These are phyloP conservation scores for Melanostigma gelatinosum DNA, from an alignment of 2,113 vertebrate species.

Conservation along the genomic window DNA sequence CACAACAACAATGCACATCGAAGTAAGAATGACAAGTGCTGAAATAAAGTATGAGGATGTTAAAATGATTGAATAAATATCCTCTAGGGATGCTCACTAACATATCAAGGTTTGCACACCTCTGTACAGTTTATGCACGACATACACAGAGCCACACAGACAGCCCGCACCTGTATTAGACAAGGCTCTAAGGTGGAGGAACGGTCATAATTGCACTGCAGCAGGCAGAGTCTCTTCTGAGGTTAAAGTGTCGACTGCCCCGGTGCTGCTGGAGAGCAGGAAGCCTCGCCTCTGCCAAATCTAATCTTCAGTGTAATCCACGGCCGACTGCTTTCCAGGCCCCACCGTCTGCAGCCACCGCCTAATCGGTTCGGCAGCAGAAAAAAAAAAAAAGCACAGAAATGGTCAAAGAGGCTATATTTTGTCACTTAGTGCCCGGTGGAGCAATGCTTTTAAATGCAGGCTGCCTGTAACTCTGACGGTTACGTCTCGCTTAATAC, in stretches of 20 bases:
- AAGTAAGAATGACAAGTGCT: conserved; percentile 2
- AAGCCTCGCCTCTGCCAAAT: conserved; percentile 33
- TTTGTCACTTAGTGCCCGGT: conserved; percentile 18
- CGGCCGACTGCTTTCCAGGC: conserved; percentile 32
- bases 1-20: conserved; percentile 16
- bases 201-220: conserved; percentile 33
- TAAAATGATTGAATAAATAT: not conserved
- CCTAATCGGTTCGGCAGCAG: not conserved
- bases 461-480: not conserved
- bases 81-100: not conserved
- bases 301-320: conserved; percentile 57
- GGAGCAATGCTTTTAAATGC: conserved; percentile 24
- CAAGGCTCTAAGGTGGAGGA: conserved; percentile 3
- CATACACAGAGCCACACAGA: not conserved
- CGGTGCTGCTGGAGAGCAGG: not conserved
- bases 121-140: not conserved
- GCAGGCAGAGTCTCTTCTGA: conserved; percentile 39
- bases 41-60: not conserved
- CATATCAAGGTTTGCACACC: not conserved
- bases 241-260: conserved; percentile 47
- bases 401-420: conserved; percentile 24
- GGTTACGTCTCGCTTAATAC: not conserved
- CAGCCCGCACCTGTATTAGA: conserved; percentile 13
- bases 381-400: conserved; percentile 6
- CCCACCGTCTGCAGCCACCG: conserved; percentile 17